phyloP scores from a whole-genome alignment of 2,888 invertebrate species.

The Teleogryllus oceanicus region DNA sequence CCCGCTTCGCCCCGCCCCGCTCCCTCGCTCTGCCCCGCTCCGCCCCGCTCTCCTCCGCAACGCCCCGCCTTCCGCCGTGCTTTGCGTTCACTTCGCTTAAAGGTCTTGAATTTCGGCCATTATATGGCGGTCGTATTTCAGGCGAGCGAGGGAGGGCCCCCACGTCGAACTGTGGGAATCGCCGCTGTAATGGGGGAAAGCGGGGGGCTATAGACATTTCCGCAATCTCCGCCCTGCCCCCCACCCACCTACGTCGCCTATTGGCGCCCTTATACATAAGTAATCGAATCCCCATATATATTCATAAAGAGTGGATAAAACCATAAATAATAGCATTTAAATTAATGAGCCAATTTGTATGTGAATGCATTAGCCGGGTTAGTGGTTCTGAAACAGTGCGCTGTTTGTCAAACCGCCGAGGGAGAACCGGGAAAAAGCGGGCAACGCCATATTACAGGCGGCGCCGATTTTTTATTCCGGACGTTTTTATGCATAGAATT shows the following conservation, averaged over 20 bases:
- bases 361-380: constrained; percentile 18
- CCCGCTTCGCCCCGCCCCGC: no score
- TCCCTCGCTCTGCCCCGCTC: no score
- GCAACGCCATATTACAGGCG: no score
- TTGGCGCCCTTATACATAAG: constrained; percentile 1
- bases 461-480: no score
- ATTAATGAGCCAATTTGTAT: constrained; percentile 18
- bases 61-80: no score
- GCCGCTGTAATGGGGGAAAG: not conserved
- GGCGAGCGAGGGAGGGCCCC: not conserved
- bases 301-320: constrained; percentile 10
- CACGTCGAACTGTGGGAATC: not conserved
- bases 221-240: not conserved
- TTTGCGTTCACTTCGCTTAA: no score
- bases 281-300: constrained; percentile 18
- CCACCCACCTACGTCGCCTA: not conserved
- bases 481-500: no score
- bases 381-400: not conserved
- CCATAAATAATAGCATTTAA: constrained; percentile 18
- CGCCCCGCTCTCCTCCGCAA: no score
- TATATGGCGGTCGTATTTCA: no score
- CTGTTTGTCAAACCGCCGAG: not conserved
- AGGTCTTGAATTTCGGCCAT: no score
- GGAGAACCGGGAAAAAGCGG: not conserved
- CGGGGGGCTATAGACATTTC: not conserved